These are phyloP conservation scores for Blastobasis adustella DNA, from an alignment of 2,888 invertebrate genomes.

Conservation along the genomic window DNA sequence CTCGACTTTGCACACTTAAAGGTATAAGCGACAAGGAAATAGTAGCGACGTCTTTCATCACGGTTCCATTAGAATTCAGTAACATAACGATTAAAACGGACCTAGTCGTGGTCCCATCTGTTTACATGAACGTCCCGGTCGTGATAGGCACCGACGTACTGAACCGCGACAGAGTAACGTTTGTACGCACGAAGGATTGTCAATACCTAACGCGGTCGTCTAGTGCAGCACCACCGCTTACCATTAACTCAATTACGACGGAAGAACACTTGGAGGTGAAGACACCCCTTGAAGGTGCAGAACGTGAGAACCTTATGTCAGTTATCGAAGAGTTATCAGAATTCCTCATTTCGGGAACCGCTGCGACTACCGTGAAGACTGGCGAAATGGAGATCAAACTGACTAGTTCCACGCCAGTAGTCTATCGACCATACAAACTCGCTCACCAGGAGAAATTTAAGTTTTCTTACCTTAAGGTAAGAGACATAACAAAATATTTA, in stretches of 20 bases:
- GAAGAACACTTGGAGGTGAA: slow-evolving; percentile 1
- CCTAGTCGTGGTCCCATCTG: too few relatives aligned
- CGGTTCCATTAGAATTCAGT: too few relatives aligned
- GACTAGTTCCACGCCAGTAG: slow-evolving; percentile 6
- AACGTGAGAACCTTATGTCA: slow-evolving; percentile 5
- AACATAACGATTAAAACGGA: too few relatives aligned
- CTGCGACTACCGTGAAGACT: slow-evolving; percentile 10
- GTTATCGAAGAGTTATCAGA: slow-evolving; percentile 6
- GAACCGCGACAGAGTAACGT: too few relatives aligned
- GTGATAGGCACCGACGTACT: too few relatives aligned
- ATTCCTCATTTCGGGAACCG: slow-evolving; percentile 7
- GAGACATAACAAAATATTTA: slow-evolving; percentile 5
- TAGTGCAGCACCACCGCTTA: background rate
- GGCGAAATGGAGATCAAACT: slow-evolving; percentile 11
- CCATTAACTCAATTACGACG: background rate
- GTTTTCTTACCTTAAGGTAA: slow-evolving; percentile 5
- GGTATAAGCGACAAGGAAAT: too few relatives aligned
- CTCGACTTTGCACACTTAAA: too few relatives aligned
- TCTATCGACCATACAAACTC: slow-evolving; percentile 10
- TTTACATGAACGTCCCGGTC: too few relatives aligned
- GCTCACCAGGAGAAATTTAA: slow-evolving; percentile 11
- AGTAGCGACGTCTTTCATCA: too few relatives aligned
- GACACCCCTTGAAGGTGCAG: slow-evolving; percentile 8
- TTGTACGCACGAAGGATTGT: too few relatives aligned
- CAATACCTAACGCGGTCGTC: too few relatives aligned